Percentiles rank a stretch among this genome's conserved stretches.
Conservation (phyloP, 1,140 invertebrate genomes). For the Ericerus pela region DNA sequence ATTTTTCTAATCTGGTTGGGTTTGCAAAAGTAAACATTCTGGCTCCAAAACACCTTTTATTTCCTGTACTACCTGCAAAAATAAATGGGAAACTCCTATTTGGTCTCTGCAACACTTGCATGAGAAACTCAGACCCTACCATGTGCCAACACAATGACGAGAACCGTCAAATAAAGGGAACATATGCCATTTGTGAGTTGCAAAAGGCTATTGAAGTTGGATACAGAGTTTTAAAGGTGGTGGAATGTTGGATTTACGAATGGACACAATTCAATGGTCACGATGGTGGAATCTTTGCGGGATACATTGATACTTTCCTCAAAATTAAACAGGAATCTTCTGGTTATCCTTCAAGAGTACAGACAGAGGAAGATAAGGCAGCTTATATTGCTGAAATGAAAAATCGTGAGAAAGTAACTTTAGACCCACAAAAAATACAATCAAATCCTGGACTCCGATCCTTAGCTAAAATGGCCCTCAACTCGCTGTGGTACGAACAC, state of each 20-base stretch:
- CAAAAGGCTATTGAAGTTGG: constrained; percentile 27
- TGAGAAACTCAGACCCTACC: constrained; percentile 7
- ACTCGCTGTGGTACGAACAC: too few species aligned
- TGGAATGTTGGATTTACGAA: constrained; percentile 31
- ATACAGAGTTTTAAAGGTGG: constrained; percentile 28
- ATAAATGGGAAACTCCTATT: constrained; percentile 27
- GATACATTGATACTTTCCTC: constrained; percentile 28
- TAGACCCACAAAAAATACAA: constrained; percentile 26
- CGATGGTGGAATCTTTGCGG: constrained; percentile 24
- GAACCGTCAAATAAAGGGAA: constrained; percentile 28
- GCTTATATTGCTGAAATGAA: constrained; percentile 28
- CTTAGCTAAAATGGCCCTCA: neutral
- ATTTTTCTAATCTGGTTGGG: constrained; percentile 18
- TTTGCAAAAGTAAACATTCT: constrained; percentile 26
- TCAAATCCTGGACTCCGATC: neutral
- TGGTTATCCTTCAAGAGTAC: constrained; percentile 26
- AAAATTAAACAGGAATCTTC: constrained; percentile 29
- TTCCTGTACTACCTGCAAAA: constrained; percentile 26
- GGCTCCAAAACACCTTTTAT: constrained; percentile 26
- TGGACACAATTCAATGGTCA: constrained; percentile 15
- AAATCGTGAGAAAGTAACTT: constrained; percentile 26
- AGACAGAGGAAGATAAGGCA: constrained; percentile 23
- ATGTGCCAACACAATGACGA: constrained; percentile 24
- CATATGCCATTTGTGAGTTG: constrained; percentile 30
- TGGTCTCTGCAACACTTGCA: constrained; percentile 25